phyloP scores from a whole-genome alignment of 2,888 invertebrate genomes.

The Drosophila dives region DNA sequence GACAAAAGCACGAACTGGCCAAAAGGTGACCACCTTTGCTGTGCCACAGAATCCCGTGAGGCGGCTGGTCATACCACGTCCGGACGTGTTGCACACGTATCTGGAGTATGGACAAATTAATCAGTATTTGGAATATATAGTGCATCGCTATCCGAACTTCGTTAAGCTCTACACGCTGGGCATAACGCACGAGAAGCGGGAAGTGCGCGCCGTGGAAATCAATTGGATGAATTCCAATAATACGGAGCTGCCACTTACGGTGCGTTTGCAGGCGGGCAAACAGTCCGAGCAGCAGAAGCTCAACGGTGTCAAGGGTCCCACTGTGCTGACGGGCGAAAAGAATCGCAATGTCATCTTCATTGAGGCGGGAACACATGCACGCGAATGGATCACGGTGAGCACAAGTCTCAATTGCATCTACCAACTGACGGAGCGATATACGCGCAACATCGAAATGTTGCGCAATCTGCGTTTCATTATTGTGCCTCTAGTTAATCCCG shows the following conservation, averaged over 20 bases:
- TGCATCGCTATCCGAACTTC: constrained; percentile 70
- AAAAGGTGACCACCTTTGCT: constrained; percentile 1
- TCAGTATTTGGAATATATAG: constrained; percentile 82
- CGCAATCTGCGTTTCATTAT: constrained; percentile 88
- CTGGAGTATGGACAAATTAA: constrained; percentile 81
- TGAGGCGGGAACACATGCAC: constrained; percentile 86
- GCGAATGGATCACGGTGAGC: constrained; percentile 89
- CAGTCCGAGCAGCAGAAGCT: constrained; percentile 8
- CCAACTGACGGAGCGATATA: constrained; percentile 86
- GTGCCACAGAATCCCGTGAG: constrained; percentile 28
- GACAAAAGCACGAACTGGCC: constrained; percentile 29
- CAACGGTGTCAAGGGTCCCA: constrained; percentile 15
- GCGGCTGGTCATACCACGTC: constrained; percentile 67
- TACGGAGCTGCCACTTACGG: constrained; percentile 42
- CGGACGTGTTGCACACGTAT: constrained; percentile 80
- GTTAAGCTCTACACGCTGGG: constrained; percentile 82
- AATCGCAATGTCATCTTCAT: constrained; percentile 81
- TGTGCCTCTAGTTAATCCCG: constrained; percentile 89
- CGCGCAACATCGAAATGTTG: constrained; percentile 85
- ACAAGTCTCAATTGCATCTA: constrained; percentile 87
- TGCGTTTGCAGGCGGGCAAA: constrained; percentile 45
- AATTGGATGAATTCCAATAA: constrained; percentile 79
- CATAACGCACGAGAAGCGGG: constrained; percentile 79
- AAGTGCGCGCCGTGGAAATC: constrained; percentile 81
- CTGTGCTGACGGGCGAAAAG: constrained; percentile 40